Percentiles rank a stretch among this genome's conserved stretches.
Evolutionary conservation across 2,113 vertebrate species (phyloP).

Genomic region (Megaceryle maxima): DNA sequence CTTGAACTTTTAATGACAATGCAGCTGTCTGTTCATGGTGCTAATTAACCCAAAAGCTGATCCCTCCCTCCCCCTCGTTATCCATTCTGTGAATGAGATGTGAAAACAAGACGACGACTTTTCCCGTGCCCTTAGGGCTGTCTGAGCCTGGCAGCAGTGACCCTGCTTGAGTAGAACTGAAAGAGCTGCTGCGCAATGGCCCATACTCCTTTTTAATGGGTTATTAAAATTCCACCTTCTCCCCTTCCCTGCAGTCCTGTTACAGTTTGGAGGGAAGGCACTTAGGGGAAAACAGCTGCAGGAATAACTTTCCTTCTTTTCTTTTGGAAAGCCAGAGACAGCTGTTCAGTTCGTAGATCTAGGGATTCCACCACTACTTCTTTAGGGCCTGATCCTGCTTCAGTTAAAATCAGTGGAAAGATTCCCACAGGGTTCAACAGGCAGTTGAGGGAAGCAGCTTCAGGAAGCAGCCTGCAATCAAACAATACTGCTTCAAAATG

Average conservation of each 20-base stretch:
- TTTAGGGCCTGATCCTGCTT: conserved; percentile 1
- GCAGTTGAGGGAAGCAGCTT: conserved; percentile 4
- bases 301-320: conserved; percentile 11
- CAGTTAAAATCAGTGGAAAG: background rate
- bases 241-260: conserved; percentile 21
- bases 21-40: conserved; percentile 60
- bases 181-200: conserved; percentile 54
- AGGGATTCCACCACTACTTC: conserved; percentile 22
- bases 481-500: conserved; percentile 18
- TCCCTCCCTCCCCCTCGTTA: conserved; percentile 43
- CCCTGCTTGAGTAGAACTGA: conserved; percentile 46
- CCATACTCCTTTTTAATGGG: conserved; percentile 39
- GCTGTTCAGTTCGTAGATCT: background rate
- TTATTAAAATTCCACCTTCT: conserved; percentile 68
- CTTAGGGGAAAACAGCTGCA: conserved; percentile 45
- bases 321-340: background rate
- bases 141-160: conserved; percentile 53
- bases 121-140: conserved; percentile 68
- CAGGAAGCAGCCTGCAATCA: conserved; percentile 20
- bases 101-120: conserved; percentile 63
- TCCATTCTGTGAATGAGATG: conserved; percentile 53
- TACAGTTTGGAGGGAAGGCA: conserved; percentile 42
- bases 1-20: conserved; percentile 63
- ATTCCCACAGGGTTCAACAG: background rate
- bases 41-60: conserved; percentile 65